Conservation (phyloP, 2,797 vertebrate genomes). For the Menidia menidia region DNA sequence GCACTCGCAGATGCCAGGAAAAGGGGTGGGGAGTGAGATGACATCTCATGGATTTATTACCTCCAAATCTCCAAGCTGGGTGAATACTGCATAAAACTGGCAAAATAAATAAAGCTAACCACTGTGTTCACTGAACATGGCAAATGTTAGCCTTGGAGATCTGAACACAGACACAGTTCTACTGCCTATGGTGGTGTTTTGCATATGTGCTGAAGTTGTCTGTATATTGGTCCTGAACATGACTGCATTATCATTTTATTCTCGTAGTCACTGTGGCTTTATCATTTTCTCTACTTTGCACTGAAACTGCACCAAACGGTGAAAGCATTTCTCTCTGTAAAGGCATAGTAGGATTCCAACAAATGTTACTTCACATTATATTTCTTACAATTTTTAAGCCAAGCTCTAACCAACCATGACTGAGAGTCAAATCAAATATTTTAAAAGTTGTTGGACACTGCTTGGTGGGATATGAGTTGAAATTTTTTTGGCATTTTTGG, state of each 20-base stretch:
- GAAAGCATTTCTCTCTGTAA: background rate
- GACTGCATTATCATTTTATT: conserved; percentile 32
- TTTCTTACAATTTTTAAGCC: too few relatives aligned
- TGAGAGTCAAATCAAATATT: too few relatives aligned
- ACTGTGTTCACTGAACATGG: conserved; percentile 52
- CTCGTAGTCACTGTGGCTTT: conserved; percentile 4
- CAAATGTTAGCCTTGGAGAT: conserved; percentile 42
- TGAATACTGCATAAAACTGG: conserved; percentile 59
- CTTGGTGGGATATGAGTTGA: too few relatives aligned
- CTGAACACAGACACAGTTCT: conserved; percentile 22
- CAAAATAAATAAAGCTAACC: conserved; percentile 73
- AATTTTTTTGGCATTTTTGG: too few relatives aligned
- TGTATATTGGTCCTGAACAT: conserved; percentile 36
- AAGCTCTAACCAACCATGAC: too few relatives aligned
- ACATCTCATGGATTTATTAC: conserved; percentile 85
- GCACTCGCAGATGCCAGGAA: conserved; percentile 66
- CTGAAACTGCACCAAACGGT: background rate
- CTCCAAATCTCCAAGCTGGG: conserved; percentile 59
- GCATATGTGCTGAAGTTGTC: conserved; percentile 33
- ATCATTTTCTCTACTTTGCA: background rate
- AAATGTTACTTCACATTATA: too few relatives aligned
- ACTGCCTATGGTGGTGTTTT: conserved; percentile 16
- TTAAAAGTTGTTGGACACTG: too few relatives aligned
- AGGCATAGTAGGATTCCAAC: too few relatives aligned
- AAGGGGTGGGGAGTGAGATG: conserved; percentile 74